These are phyloP conservation scores for Gallinago stenura DNA, from an alignment of 2,797 vertebrate genomes.

Conservation along the genomic window DNA sequence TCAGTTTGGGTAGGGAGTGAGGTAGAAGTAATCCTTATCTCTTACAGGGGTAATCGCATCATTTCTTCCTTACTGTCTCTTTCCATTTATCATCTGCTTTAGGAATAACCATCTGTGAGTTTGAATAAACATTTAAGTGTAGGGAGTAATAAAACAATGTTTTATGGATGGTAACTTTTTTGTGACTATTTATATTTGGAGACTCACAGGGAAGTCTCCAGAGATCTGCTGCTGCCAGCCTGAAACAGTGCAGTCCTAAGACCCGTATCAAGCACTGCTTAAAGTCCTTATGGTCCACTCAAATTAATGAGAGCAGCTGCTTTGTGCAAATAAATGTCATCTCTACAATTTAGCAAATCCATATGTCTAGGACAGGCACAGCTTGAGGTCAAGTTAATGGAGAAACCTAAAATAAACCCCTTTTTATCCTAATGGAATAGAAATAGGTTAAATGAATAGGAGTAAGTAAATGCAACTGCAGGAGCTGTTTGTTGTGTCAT, in stretches of 20 bases:
- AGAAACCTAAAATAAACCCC: neutral
- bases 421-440: neutral
- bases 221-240: neutral
- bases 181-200: neutral
- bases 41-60: neutral
- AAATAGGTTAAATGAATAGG: neutral
- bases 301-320: neutral
- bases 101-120: neutral
- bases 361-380: neutral
- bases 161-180: neutral
- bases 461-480: neutral
- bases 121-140: neutral
- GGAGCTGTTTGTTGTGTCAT: neutral
- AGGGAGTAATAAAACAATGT: neutral
- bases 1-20: neutral
- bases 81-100: neutral
- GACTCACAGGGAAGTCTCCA: neutral
- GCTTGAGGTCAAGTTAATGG: neutral
- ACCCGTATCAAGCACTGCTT: neutral
- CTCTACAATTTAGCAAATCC: neutral
- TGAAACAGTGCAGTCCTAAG: neutral
- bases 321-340: neutral
- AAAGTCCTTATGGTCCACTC: neutral
- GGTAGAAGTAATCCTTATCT: neutral
- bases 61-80: neutral